phyloP scores from a whole-genome alignment of 2,888 invertebrate species.

The Tenodera sinensis region DNA sequence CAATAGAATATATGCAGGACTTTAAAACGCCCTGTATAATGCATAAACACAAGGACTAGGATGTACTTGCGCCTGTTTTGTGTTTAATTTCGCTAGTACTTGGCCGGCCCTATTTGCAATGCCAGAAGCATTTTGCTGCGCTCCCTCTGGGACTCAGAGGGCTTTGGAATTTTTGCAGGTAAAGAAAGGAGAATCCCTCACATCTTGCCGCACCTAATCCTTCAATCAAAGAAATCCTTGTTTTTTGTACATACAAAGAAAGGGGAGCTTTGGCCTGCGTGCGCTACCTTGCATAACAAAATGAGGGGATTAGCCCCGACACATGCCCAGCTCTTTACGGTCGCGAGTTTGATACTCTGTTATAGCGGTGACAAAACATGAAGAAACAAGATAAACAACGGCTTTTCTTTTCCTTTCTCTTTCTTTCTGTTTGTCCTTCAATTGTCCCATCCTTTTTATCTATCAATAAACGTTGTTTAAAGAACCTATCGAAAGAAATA shows the following conservation, averaged over 20 bases:
- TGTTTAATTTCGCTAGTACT: background rate
- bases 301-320: background rate
- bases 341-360: background rate
- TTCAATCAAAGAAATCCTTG: slow-evolving; percentile 17
- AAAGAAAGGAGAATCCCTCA: background rate
- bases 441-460: too few species aligned
- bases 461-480: too few species aligned
- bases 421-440: too few species aligned
- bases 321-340: background rate
- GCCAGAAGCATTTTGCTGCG: background rate
- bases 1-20: too few species aligned
- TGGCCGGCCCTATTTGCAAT: background rate
- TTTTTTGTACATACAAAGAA: background rate
- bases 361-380: too few species aligned
- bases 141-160: background rate
- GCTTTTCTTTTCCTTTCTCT: too few species aligned
- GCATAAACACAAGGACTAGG: background rate
- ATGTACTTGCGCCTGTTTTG: background rate
- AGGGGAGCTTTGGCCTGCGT: background rate
- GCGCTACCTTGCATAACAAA: slow-evolving; percentile 10
- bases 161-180: background rate
- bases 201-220: slow-evolving; percentile 1
- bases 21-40: too few species aligned
- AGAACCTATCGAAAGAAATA: too few species aligned
- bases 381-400: too few species aligned